Evolutionary conservation across 2,888 invertebrate genomes (phyloP), one percentile per base, ranked within the genome.

Genomic region (Drosophila kanekoi): DNA sequence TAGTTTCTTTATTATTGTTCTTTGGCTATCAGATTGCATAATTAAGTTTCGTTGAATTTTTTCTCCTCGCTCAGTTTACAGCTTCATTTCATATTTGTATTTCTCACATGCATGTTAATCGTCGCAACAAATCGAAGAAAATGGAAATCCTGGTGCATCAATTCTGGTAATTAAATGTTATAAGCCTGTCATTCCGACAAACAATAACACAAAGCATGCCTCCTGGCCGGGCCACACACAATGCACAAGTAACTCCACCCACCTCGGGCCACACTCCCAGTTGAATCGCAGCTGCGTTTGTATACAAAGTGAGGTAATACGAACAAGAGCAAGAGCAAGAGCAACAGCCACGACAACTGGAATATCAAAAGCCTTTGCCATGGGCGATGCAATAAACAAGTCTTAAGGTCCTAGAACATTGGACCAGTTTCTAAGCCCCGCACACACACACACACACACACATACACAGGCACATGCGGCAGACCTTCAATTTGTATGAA

Each of bases 381-480:
- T 49, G 48, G 65, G 69, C 81, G 41, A 52, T 74, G 70, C 77
- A 78, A 89, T 89, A 85, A 89, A 89, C 81, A 81, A 85, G 85
- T 87, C 82, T 81, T 72, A 68, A 66, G 81, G 72, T 83, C 66
- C 74, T 67, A 61, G 63, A 59, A 53, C 59, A 64, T 47, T 83
- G 74, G 65, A 77, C 79, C 84, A 77, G 84, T 87, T 87, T 70
- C 54, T 58, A 64, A 68, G 52, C 38, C 16, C 18, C 60, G 14
- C 41, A 38, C 49, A 49, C 33, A 38, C 28, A 43, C 45, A 47
- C 57, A 20, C 11, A 60, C 10, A 43, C 14, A 16, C 41, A 18
- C 33, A 32, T 18, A 6, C 40, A 48, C 41, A n/a, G n/a, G n/a
- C n/a, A 18, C 23, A 60, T 10, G 16, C 38, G 37, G 57, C 57